A percentile compares a stretch with the other conserved stretches of the same genome.
These are phyloP conservation scores for Pelecanoides urinatrix DNA, from an alignment of 2,113 vertebrate species.

Conservation along the genomic window DNA sequence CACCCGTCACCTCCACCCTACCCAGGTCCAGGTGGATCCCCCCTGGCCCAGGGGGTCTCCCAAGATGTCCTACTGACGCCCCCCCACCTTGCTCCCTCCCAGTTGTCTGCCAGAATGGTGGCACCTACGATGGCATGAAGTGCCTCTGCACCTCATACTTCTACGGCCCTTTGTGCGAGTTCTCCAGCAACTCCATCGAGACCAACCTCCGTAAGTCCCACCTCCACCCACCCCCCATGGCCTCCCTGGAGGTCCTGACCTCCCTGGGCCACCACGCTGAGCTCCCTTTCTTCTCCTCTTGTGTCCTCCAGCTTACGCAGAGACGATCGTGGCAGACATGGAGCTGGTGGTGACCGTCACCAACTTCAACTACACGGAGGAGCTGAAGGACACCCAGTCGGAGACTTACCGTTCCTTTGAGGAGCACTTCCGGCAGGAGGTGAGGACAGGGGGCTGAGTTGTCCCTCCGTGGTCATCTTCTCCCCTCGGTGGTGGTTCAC, in stretches of 20 bases:
- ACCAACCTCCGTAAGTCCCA: background rate
- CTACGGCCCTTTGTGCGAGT: background rate
- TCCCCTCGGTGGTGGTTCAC: background rate
- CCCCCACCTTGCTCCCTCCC: background rate
- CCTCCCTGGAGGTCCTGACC: background rate
- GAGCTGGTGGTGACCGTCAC: background rate
- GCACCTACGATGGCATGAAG: background rate
- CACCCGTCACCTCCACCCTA: background rate
- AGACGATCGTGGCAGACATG: accelerated
- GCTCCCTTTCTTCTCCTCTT: background rate
- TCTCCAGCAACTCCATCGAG: background rate
- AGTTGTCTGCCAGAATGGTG: background rate
- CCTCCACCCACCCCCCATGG: background rate
- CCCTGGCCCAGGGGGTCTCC: too few species aligned
- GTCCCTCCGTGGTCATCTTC: background rate
- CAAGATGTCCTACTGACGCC: background rate
- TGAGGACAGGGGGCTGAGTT: background rate
- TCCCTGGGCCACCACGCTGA: background rate
- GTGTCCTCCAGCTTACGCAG: background rate
- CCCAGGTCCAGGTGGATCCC: accelerated
- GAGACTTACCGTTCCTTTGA: background rate
- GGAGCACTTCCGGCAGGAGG: background rate
- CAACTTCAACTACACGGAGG: background rate
- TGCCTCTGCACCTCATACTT: background rate
- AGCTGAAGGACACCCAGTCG: background rate